Percentiles rank a stretch among this genome's conserved stretches.
These are phyloP conservation scores for Reticulitermes speratus DNA, from an alignment of 1,140 invertebrate species.

Conservation along the genomic window DNA sequence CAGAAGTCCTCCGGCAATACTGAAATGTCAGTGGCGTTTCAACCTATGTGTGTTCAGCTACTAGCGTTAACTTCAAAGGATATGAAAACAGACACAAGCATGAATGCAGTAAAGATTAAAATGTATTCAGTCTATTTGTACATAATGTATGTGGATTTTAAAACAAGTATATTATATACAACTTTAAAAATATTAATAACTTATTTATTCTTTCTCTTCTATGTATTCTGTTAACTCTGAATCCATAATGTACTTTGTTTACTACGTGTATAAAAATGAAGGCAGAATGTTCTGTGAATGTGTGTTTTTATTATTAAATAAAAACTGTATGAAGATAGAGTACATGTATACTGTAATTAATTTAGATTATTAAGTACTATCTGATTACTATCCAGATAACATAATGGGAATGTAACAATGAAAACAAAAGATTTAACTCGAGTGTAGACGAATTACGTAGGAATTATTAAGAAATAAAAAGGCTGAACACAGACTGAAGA, in stretches of 20 bases:
- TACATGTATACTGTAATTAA: conserved; percentile 10
- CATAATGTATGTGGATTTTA: neutral
- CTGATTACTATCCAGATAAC: neutral
- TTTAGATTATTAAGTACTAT: neutral
- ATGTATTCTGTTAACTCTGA: conserved; percentile 12
- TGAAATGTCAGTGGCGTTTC: neutral
- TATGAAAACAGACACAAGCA: neutral
- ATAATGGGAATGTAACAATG: neutral
- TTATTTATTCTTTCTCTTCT: conserved; percentile 5
- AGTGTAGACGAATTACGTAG: neutral
- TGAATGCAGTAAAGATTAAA: neutral
- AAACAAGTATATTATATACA: conserved; percentile 7
- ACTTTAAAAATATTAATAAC: neutral
- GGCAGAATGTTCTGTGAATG: neutral
- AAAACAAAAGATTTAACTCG: neutral
- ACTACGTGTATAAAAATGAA: neutral
- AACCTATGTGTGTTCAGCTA: neutral
- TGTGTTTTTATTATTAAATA: conserved; percentile 20
- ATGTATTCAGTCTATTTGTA: neutral
- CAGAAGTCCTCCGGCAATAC: no score
- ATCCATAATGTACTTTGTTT: neutral
- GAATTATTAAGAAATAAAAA: neutral
- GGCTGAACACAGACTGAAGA: neutral
- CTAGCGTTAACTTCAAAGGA: neutral
- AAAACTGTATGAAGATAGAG: conserved; percentile 16